Base-by-base conservation (phyloP, 2,113 vertebrate genomes). In the Dinomys branickii region DNA sequence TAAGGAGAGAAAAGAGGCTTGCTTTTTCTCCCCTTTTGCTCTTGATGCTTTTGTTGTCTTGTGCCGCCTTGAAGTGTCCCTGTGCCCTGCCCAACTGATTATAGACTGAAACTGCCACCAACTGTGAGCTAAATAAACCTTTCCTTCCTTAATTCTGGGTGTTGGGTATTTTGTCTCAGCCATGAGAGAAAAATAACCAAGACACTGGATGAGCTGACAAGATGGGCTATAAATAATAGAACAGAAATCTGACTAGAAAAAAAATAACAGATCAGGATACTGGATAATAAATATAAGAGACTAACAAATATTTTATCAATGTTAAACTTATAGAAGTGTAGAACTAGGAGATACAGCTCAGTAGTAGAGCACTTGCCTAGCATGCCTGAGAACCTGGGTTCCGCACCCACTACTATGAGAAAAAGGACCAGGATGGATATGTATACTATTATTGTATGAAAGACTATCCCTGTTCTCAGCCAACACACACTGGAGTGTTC, bases 211-310 rank as follows among this genome's bases (percentile, higher is more conserved):
- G 20, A 91, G 93, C 7, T 54, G 38, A 59, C 14, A 90, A 97
- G 90, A 90, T 87, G 59, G 38, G 87, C 63, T 87, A 90, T 71
- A 38, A 85, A 56, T 82, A 69, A 69, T 33, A 69, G 65, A 69
- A 35, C 65, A 67, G 33, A 19, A 69, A n/a, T 35, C 65, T 69
- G 65, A n/a, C 65, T 69, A n/a, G 65, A 69, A n/a, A 69, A n/a
- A 69, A 69, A 69, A n/a, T 28, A 80, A 78, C 56, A 90, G 52
- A 89, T 92, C 69, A 90, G 52, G 59, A 81, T 44, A 91, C 81
- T 88, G 67, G n/a, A 20, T 54, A 88, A 73, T 26, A 87, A 85
- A 38, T 41, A 26, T 54, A 26, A n/a, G 47, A 41, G 63, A 38
- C 8, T 80, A 80, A 80, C 19, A 33, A 87, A 59, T 44, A 78